Evolutionary conservation across 2,888 invertebrate species (phyloP).

Genomic region (Eurytoma californica): DNA sequence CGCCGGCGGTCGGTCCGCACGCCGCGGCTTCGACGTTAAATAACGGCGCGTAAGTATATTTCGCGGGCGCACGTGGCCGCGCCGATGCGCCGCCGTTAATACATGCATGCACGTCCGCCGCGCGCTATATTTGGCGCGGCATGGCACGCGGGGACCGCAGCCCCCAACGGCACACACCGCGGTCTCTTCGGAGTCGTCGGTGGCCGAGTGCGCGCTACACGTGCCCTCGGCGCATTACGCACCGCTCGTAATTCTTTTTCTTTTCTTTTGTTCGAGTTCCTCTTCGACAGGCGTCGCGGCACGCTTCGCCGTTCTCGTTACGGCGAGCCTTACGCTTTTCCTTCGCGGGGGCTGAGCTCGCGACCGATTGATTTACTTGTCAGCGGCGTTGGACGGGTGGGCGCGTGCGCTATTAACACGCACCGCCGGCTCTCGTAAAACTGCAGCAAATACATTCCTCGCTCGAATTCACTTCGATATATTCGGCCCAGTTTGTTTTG

Average conservation of each 20-base stretch:
- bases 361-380: conserved; percentile 15
- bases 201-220: not conserved
- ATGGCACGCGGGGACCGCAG: conserved; percentile 28
- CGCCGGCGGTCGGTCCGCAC: not conserved
- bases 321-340: too few species aligned
- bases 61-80: conserved; percentile 5
- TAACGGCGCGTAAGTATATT: not conserved
- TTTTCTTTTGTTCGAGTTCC: not conserved
- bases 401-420: not conserved
- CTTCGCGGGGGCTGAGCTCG: not conserved
- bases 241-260: not conserved
- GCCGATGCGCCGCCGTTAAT: not conserved
- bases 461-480: too few species aligned
- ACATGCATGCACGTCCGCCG: not conserved
- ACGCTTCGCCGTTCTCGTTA: not conserved
- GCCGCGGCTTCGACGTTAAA: not conserved
- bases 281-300: not conserved
- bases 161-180: not conserved
- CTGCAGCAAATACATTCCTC: not conserved
- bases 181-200: too few species aligned
- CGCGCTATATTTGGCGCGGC: conserved; percentile 41
- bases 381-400: not conserved
- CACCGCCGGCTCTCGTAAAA: not conserved
- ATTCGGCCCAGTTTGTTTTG: too few species aligned
- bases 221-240: not conserved